Percentiles rank a stretch among this genome's conserved stretches.
phyloP scores from a whole-genome alignment of 2,888 invertebrate genomes.

The Disparrhopalites patrizii region DNA sequence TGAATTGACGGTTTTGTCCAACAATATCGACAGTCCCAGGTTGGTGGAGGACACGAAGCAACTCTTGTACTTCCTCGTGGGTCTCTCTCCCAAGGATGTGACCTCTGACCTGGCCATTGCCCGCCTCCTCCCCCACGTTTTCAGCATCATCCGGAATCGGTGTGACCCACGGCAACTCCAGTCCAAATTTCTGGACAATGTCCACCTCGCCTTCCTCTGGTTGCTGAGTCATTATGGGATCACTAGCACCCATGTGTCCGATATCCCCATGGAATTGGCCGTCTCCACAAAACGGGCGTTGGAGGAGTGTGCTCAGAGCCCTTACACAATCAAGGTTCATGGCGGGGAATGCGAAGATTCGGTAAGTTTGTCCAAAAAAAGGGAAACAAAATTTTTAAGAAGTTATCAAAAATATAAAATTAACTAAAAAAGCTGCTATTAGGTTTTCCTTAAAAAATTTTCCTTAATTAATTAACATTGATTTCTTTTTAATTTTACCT shows the following conservation, averaged over 20 bases:
- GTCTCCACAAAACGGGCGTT: background rate
- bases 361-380: background rate
- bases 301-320: slow-evolving; percentile 1
- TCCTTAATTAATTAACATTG: background rate
- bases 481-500: background rate
- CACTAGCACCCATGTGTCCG: background rate
- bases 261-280: slow-evolving; percentile 27
- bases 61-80: slow-evolving; percentile 37
- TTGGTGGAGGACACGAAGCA: slow-evolving; percentile 37
- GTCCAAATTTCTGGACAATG: slow-evolving; percentile 30
- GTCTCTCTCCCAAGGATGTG: slow-evolving; percentile 33
- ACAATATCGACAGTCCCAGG: slow-evolving; percentile 10
- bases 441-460: background rate
- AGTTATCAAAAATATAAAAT: background rate
- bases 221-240: slow-evolving; percentile 38
- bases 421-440: background rate
- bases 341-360: background rate
- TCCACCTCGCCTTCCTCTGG: slow-evolving; percentile 33
- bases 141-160: slow-evolving; percentile 31
- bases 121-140: slow-evolving; percentile 26
- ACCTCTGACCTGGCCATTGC: slow-evolving; percentile 29
- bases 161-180: slow-evolving; percentile 35
- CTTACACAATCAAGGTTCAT: slow-evolving; percentile 13
- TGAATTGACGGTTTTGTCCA: slow-evolving; percentile 7
- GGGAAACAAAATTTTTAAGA: background rate